Conservation (phyloP, 2,113 vertebrate genomes). For the Pseudorectes ferrugineus region DNA sequence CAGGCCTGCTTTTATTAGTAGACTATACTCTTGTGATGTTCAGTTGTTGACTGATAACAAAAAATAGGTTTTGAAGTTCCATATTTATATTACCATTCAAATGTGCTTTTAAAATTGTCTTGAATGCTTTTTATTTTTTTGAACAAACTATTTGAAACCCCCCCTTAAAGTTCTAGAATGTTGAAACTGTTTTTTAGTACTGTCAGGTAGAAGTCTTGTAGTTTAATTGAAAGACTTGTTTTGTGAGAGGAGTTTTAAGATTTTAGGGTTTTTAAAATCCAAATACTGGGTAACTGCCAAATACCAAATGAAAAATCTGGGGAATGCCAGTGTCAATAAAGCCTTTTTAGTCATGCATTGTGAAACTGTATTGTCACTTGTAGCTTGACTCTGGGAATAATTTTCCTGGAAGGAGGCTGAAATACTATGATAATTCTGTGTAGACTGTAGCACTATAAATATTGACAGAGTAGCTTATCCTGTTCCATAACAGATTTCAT, state of each 20-base stretch:
- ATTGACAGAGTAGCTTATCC: background rate
- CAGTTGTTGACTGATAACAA: background rate
- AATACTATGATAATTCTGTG: background rate
- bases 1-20: background rate
- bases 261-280: background rate
- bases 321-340: background rate
- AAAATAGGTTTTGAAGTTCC: background rate
- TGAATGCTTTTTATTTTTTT: background rate
- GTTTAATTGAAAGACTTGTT: background rate
- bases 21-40: background rate
- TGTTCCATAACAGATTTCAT: background rate
- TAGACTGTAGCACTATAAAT: background rate
- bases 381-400: background rate
- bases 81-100: background rate
- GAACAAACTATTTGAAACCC: background rate
- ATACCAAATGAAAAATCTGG: background rate
- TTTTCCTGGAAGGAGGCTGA: background rate
- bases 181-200: background rate
- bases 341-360: background rate
- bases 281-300: background rate
- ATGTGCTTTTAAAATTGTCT: background rate
- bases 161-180: background rate
- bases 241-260: background rate
- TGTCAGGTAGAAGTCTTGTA: background rate
- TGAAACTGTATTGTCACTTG: background rate